These are phyloP conservation scores for Cygnus olor DNA, from an alignment of 2,797 vertebrate species.

Conservation along the genomic window DNA sequence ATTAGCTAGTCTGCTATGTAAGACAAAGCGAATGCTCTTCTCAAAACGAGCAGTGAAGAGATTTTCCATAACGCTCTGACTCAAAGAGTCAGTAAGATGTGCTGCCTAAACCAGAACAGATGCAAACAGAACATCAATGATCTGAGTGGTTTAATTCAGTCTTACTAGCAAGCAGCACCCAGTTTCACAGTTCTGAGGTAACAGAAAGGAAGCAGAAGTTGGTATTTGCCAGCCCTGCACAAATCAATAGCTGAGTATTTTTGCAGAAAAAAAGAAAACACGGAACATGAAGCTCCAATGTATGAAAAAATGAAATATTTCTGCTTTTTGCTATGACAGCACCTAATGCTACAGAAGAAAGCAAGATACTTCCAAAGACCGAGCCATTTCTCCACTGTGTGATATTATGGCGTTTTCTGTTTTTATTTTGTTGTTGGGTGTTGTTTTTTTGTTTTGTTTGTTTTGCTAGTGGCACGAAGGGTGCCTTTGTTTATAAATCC, in stretches of 20 bases:
- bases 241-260: neutral
- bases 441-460: neutral
- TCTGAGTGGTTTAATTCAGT: neutral
- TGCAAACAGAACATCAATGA: neutral
- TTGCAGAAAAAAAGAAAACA: neutral
- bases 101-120: neutral
- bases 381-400: neutral
- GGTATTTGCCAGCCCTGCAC: too few relatives aligned
- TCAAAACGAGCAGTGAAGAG: neutral
- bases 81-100: neutral
- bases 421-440: neutral
- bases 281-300: neutral
- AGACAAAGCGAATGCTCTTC: neutral
- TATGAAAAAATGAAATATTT: neutral
- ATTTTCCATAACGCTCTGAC: neutral
- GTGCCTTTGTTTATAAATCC: neutral
- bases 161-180: neutral
- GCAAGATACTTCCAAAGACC: neutral
- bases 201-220: neutral
- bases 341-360: neutral
- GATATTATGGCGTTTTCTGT: too few relatives aligned
- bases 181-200: neutral
- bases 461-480: neutral
- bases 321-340: neutral
- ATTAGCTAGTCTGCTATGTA: neutral